Evolutionary conservation across 2,113 vertebrate genomes (phyloP), one percentile per base, ranked within the genome.

Genomic region (Podarcis cretensis): DNA sequence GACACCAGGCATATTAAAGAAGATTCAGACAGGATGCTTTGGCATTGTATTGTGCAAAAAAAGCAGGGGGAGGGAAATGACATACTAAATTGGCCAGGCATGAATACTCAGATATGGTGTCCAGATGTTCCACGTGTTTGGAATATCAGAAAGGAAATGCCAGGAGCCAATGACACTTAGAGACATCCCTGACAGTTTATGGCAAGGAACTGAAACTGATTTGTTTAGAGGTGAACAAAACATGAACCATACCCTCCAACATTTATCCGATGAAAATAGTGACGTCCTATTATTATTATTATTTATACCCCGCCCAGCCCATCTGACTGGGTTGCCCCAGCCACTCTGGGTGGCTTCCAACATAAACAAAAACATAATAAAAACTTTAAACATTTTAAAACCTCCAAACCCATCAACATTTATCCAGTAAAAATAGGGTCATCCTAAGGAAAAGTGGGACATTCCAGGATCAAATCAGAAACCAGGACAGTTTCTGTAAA

Each of bases 81-180:
- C 57, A 30, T 18, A 13, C 30, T 65, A 10, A 18, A 76, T 20
- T 76, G 35, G 57, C 84, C 57, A 76, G 25, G 35, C 23, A 37
- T 35, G 35, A 37, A 12, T 27, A 30, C 48, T 80, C 65, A 80
- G 13, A 87, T 57, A 79, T 69, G 20, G 54, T 76, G 76, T 63
- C 54, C 71, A 75, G 84, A 85, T 85, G 69, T 6, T 37, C 54
- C 54, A 76, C 84, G 69, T 69, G 81, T 69, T 83, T 63, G 82
- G 16, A 71, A 48, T 71, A 71, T 43, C 43, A 27, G 48, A 54
- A 71, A 71, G 37, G 66, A 85, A 76, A 85, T 85, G 71, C 54
- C 54, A 59, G 75, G 30, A 59, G 48, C 18, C n/a, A 74, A 57
- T 13, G 69, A 74, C 83, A 54, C 43, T 73, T 57, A 5, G 21